phyloP scores from a whole-genome alignment of 2,797 vertebrate species.

The Pangasius larnaudii region DNA sequence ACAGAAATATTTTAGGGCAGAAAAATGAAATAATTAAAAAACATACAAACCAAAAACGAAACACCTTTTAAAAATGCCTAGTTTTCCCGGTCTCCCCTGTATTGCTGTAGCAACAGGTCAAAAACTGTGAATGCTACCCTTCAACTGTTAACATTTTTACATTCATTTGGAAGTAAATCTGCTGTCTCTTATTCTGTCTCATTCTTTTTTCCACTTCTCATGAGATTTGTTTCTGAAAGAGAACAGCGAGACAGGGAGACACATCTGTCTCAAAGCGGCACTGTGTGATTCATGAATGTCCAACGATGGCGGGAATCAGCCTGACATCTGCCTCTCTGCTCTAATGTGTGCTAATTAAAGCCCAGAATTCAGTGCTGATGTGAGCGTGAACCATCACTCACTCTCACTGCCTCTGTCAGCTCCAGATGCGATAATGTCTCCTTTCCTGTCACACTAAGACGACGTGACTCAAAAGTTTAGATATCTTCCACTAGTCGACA shows the following conservation, averaged over 20 bases:
- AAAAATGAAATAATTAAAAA: too few species aligned
- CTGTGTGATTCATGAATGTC: constrained; percentile 16
- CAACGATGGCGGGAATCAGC: constrained; percentile 45
- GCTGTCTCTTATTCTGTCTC: background rate
- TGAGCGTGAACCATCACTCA: constrained; percentile 44
- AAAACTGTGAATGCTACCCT: background rate
- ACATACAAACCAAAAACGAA: too few species aligned
- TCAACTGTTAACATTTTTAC: background rate
- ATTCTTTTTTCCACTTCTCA: background rate
- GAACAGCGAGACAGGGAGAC: constrained; percentile 14
- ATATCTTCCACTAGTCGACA: background rate
- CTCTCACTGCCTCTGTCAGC: constrained; percentile 42
- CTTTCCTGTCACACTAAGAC: constrained; percentile 30
- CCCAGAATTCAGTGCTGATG: constrained; percentile 32
- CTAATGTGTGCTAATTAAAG: constrained; percentile 63
- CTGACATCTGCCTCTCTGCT: constrained; percentile 61
- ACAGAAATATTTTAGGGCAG: too few species aligned
- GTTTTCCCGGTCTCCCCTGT: background rate
- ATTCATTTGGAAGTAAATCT: background rate
- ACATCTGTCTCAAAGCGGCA: constrained; percentile 27
- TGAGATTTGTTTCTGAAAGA: background rate
- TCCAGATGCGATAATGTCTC: constrained; percentile 37
- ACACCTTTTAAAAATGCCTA: too few species aligned
- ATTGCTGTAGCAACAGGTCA: background rate
- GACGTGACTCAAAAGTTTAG: background rate